Evolutionary conservation across 2,797 vertebrate species (phyloP).

Genomic region (Gallinago nigripennis): DNA sequence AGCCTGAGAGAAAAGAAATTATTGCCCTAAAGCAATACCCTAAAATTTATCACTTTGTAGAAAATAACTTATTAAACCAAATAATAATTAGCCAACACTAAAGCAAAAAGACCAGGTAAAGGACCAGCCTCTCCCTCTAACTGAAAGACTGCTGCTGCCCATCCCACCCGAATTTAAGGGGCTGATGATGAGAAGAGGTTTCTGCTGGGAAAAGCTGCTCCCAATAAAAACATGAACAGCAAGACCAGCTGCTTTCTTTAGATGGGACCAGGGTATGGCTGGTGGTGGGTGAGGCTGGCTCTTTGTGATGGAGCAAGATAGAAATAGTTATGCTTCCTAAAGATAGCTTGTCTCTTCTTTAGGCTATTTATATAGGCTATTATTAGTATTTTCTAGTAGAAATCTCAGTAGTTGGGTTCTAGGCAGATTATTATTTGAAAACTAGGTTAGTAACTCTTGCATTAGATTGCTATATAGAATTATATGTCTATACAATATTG

Average conservation of each 20-base stretch:
- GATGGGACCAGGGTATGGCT: fast-evolving
- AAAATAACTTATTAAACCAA: fast-evolving
- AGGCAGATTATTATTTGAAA: background rate
- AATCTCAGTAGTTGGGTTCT: background rate
- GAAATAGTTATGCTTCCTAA: fast-evolving
- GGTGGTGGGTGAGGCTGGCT: fast-evolving
- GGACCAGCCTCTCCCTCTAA: fast-evolving
- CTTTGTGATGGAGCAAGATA: fast-evolving
- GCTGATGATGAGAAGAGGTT: background rate
- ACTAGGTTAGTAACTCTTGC: background rate
- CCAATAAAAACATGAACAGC: background rate
- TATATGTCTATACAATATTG: no score
- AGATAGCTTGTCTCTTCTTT: fast-evolving
- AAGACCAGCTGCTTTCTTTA: fast-evolving
- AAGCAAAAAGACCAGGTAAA: fast-evolving
- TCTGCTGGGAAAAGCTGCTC: background rate
- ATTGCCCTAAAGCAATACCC: background rate
- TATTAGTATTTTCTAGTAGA: background rate
- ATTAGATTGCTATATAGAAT: no score
- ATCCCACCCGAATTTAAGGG: background rate
- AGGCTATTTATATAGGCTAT: fast-evolving
- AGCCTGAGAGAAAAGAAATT: background rate
- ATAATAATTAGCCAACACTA: background rate
- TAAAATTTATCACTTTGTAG: fast-evolving
- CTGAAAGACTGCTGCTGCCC: fast-evolving